phyloP scores from a whole-genome alignment of 2,888 invertebrate species.

The Liposcelis brunnea region DNA sequence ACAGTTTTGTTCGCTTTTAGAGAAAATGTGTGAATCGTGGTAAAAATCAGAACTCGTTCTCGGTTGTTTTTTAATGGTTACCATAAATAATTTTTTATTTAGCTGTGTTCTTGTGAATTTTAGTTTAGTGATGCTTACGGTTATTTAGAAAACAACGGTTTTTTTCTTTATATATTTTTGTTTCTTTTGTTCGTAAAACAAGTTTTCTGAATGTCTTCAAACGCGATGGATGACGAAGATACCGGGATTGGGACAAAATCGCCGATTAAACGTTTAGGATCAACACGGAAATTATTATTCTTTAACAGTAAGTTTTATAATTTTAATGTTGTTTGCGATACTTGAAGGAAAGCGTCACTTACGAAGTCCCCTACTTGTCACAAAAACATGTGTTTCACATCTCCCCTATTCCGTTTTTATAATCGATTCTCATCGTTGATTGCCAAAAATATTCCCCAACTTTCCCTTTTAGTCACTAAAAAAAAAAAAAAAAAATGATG shows the following conservation, averaged over 20 bases:
- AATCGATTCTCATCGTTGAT: not conserved
- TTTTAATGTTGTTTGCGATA: too few relatives aligned
- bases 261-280: constrained; percentile 63
- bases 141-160: too few relatives aligned
- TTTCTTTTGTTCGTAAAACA: not conserved
- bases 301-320: constrained; percentile 51
- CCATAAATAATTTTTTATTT: too few relatives aligned
- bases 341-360: constrained; percentile 6
- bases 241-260: constrained; percentile 47
- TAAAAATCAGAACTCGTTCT: too few relatives aligned
- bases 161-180: too few relatives aligned
- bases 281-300: constrained; percentile 59
- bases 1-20: too few relatives aligned
- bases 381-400: not conserved
- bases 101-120: too few relatives aligned
- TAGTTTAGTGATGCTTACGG: too few relatives aligned
- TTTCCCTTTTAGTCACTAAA: not conserved
- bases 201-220: constrained; percentile 1
- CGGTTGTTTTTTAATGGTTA: too few relatives aligned
- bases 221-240: constrained; percentile 53
- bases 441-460: constrained; percentile 1
- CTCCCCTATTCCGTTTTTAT: not conserved
- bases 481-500: too few relatives aligned
- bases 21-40: too few relatives aligned
- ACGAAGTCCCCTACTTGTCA: constrained; percentile 7